These are phyloP conservation scores for Plusia festucae DNA, from an alignment of 2,888 invertebrate genomes.

Conservation along the genomic window DNA sequence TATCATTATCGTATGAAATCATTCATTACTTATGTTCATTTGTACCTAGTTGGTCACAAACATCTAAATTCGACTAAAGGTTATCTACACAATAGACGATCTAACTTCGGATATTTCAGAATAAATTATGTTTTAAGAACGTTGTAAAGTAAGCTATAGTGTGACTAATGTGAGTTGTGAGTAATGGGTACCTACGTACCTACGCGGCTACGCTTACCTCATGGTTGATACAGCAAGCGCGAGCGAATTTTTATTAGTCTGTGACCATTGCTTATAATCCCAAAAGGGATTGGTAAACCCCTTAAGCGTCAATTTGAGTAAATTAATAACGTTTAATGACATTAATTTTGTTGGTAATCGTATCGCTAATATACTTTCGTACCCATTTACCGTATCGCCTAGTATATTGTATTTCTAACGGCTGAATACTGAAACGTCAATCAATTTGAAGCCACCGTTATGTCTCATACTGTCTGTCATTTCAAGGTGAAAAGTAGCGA, in stretches of 20 bases:
- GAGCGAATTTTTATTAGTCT: not conserved
- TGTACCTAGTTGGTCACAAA: not conserved
- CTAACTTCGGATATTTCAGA: too few relatives aligned
- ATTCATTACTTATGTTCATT: not conserved
- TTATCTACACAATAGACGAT: too few relatives aligned
- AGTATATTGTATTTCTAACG: too few relatives aligned
- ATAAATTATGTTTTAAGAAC: not conserved
- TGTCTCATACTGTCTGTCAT: too few relatives aligned
- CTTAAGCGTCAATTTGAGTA: not conserved
- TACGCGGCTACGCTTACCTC: slow-evolving; percentile 68
- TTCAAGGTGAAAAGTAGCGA: too few relatives aligned
- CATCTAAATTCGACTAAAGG: too few relatives aligned
- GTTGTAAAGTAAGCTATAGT: slow-evolving; percentile 3
- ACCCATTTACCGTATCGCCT: too few relatives aligned
- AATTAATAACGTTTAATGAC: not conserved
- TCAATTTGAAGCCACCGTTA: too few relatives aligned
- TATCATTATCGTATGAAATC: not conserved
- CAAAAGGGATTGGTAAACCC: not conserved
- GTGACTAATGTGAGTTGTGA: slow-evolving; percentile 61
- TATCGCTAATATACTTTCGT: too few relatives aligned
- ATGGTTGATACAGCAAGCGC: slow-evolving; percentile 22
- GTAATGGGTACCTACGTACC: slow-evolving; percentile 49
- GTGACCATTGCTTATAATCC: not conserved
- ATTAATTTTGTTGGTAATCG: not conserved
- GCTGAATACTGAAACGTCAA: too few relatives aligned